phyloP scores from a whole-genome alignment of 2,888 invertebrate genomes.

The Bembecia ichneumoniformis region DNA sequence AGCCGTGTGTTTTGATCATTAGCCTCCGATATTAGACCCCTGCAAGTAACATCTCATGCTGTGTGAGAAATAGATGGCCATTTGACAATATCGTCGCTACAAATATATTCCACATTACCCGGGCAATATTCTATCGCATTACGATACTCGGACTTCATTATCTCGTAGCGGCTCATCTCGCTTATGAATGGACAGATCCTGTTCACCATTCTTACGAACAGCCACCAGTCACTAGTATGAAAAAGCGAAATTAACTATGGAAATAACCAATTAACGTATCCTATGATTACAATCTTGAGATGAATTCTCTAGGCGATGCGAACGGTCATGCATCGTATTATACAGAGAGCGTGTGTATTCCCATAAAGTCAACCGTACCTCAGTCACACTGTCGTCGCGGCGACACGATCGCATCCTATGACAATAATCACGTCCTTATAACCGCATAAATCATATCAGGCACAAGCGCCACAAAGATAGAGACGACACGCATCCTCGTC shows the following conservation, averaged over 20 bases:
- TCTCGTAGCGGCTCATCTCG: slow-evolving; percentile 21
- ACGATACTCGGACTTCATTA: slow-evolving; percentile 40
- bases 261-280: slow-evolving; percentile 2
- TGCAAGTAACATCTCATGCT: slow-evolving; percentile 48
- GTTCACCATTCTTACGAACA: slow-evolving; percentile 7
- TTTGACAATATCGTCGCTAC: slow-evolving; percentile 53
- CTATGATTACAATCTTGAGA: too few species aligned
- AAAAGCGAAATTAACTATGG: slow-evolving; percentile 1
- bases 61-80: slow-evolving; percentile 55
- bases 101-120: slow-evolving; percentile 35
- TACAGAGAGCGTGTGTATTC: too few species aligned
- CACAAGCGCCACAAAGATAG: slow-evolving; percentile 66
- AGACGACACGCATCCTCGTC: slow-evolving; percentile 61
- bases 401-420: slow-evolving; percentile 31
- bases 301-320: too few species aligned
- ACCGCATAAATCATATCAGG: slow-evolving; percentile 60
- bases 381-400: slow-evolving; percentile 13
- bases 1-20: slow-evolving; percentile 53
- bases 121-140: slow-evolving; percentile 32
- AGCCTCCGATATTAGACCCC: slow-evolving; percentile 52
- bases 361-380: too few species aligned
- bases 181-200: slow-evolving; percentile 24
- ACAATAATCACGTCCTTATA: slow-evolving; percentile 63
- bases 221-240: background rate
- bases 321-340: too few species aligned